Evolutionary conservation across 1,140 invertebrate species (phyloP), one percentile per base, ranked within the genome.

Genomic region (Capitella teleta): DNA sequence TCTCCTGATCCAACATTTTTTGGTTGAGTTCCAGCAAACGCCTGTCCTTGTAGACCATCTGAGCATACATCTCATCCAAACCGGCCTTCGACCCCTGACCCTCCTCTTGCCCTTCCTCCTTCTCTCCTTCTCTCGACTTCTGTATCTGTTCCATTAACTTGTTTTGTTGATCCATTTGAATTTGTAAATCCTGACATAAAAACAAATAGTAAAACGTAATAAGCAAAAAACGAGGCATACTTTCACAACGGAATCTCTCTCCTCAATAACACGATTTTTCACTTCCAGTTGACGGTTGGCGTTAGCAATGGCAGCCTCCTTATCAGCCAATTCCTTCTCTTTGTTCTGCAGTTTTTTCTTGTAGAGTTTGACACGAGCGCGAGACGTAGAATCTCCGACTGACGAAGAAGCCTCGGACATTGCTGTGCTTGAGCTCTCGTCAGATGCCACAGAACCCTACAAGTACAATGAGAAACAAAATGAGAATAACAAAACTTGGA

Each of bases 11-110:
- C n/a, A 72, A 55, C 30, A 77, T 67, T 47, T 70, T 68, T 52
- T 76, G 69, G 54, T 76, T 75, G 5, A 78, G 52, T 25, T 78
- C 75, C 49, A 77, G 51, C 34, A 78, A 70, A 47, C 68, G 72
- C 23, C 63, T 67, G 57, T 78, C 76, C 53, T 78, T 77, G 42
- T 75, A 74, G 1, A 75, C 61, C 55, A 77, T 70, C 57, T 77
- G 75, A 23, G 74, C 72, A 61, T 74, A 75, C 61, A 77, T 72
- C 52, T 73, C 68, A 49, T 75, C 37, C 54, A 57, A 43, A 64
- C 65, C 12, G 58, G 47, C 28, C 62, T 56, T 12, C 57, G 52
- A 57, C n/a, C n/a, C n/a, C n/a, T n/a, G n/a, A n/a, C n/a, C n/a
- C n/a, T n/a, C n/a, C n/a, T n/a, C n/a, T n/a, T n/a, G n/a, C n/a